Evolutionary conservation across 2,888 invertebrate species (phyloP), one percentile per base, ranked within the genome.

Genomic region (Drosophila suboccidentalis): DNA sequence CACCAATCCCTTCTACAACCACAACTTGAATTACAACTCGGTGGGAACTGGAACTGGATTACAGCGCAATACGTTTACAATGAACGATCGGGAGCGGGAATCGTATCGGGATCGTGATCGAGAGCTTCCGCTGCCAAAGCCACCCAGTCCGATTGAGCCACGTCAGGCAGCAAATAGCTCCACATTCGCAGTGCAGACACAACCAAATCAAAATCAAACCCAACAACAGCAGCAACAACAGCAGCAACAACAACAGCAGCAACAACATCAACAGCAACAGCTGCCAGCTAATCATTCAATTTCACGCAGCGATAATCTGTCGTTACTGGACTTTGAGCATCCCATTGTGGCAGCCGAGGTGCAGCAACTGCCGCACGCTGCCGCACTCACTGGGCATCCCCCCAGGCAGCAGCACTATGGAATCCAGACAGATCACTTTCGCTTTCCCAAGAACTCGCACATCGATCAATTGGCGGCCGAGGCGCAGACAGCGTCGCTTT

Each of bases 401-500:
- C 68, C 64, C 22, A 58, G 61, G n/a, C 55, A 71, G 75, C 76
- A 17, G 3, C 82, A 66, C 4, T 78, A 64, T 5, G 62, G 60
- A 26, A 36, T 55, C 5, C 65, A 67, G 41, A 75, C 66, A 3
- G 78, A 82, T n/a, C 84, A 88, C 29, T 76, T 64, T 43, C 81
- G 84, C 15, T 83, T 77, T 17, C 78, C 65, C 5, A 83, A 74
- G 32, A 82, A 67, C 58, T 71, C 78, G 4, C 84, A 86, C 50
- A 82, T 91, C 19, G 91, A 91, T 59, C 91, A 92, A 65, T 39
- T 91, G 74, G 91, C 90, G 0, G 84, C 91, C 10, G 91, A 91
- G 73, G 91, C 92, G 13, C 89, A 87, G 58, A 83, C 91, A 3
- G 91, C 91, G 44, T 92, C 92, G 4, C 82, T 92, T 0, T 92